Base-by-base conservation (phyloP, 2,113 vertebrate species). In the Oreochromis spilurus region DNA sequence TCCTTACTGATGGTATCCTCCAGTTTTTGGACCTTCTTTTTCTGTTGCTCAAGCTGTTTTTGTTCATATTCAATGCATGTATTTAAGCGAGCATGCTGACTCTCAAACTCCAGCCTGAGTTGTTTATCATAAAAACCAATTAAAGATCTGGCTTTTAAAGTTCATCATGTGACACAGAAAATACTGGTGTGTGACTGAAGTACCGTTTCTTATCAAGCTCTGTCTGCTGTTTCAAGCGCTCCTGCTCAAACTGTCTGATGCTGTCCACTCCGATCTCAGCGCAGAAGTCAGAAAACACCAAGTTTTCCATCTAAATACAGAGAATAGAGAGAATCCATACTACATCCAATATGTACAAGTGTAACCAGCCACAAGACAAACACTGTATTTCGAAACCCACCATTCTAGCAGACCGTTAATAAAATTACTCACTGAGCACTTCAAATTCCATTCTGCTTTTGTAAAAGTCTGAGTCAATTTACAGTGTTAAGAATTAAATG, bases 181-280 rank as follows among this genome's bases (percentile, higher is more conserved):
- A 75, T 2, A 9, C 2, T 45, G 7, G 17, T 17, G 53, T 45
- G 70, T 67, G 36, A 17, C 24, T 45, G 36, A 77, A 34, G 4
- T 92, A 98, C 99, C 98, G 96, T 95, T 96, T 99, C 87, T 96
- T 97, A 91, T 98, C 97, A 3, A 97, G 90, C 92, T 99, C 98
- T 77, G 97, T 95, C 81, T 97, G 97, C 13, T 96, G 96, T 89
- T 96, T 97, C 87, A 98, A 70, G 31, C 94, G 93, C 84, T 97
- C 97, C 93, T 97, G 96, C 82, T 99, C 98, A 82, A 97, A 99
- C 78, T 98, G 96, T 81, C 98, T 97, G 89, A 99, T 99, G 92
- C 96, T 98, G 88, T 94, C 94, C 82, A 99, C 95, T 2, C 98
- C 98, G 13, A 99, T 97, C 95, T 98, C 97, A 89, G 96, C 96